phyloP scores from a whole-genome alignment of 2,113 vertebrate genomes.

The Microcebus lehilahytsara region DNA sequence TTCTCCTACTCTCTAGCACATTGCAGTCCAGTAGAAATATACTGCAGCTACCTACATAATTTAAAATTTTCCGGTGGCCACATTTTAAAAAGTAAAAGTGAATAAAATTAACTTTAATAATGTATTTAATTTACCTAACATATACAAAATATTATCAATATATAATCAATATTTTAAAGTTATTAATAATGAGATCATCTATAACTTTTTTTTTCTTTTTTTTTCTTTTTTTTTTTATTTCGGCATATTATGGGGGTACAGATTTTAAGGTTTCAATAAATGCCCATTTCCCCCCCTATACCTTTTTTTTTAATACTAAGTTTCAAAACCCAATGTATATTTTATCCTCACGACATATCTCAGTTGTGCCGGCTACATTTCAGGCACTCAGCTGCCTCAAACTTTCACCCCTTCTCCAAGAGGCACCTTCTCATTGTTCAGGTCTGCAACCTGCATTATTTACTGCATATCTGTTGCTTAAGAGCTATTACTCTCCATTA shows the following conservation, averaged over 20 bases:
- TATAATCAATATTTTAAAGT: not conserved
- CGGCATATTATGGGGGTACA: no score
- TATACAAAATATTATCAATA: not conserved
- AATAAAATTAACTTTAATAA: not conserved
- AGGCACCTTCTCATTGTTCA: not conserved
- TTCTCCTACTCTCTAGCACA: not conserved
- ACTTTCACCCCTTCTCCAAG: not conserved
- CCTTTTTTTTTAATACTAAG: not conserved
- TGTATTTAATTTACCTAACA: conserved; percentile 12
- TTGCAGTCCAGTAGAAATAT: not conserved
- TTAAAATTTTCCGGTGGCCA: not conserved
- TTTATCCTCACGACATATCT: not conserved
- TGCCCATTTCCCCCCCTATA: no score
- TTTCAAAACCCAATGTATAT: not conserved
- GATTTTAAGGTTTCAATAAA: no score
- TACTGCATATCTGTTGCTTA: not conserved
- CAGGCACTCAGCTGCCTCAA: not conserved
- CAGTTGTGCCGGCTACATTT: not conserved
- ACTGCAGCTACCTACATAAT: not conserved
- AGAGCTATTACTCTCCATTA: not conserved
- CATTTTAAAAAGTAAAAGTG: not conserved
- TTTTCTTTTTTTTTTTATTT: no score
- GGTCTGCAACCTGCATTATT: not conserved
- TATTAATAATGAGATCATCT: not conserved
- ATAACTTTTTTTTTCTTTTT: no score